Conservation (phyloP, 2,113 vertebrate genomes). For the Pitta sordida region DNA sequence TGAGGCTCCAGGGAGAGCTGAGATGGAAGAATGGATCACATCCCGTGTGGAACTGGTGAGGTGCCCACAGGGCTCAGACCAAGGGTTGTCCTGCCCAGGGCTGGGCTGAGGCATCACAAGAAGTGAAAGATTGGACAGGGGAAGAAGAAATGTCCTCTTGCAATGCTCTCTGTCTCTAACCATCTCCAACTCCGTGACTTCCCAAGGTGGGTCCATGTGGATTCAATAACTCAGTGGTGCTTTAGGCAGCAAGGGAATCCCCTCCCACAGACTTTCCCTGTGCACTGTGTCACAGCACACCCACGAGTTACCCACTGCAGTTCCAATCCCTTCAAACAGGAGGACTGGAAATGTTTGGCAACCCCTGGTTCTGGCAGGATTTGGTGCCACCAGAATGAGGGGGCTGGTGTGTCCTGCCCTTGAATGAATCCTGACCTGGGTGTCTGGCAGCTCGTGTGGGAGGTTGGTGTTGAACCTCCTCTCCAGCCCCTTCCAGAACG, state of each 20-base stretch:
- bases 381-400: neutral
- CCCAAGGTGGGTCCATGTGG: fast-evolving
- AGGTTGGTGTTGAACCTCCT: neutral
- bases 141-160: neutral
- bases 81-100: neutral
- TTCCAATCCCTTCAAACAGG: neutral
- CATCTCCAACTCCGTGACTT: fast-evolving
- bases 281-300: neutral
- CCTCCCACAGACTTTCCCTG: neutral
- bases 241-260: neutral
- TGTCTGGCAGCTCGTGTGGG: neutral
- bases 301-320: fast-evolving
- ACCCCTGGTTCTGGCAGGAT: neutral
- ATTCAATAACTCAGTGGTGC: neutral
- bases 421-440: no score
- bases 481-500: fast-evolving
- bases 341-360: fast-evolving
- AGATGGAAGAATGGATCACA: neutral
- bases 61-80: no score
- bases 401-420: neutral
- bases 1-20: neutral
- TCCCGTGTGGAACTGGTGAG: fast-evolving
- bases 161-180: neutral
- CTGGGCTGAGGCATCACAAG: neutral
- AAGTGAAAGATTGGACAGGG: no score